A percentile compares a stretch with the other conserved stretches of the same genome.
phyloP scores from a whole-genome alignment of 2,113 vertebrate genomes.

The Sturnus vulgaris region DNA sequence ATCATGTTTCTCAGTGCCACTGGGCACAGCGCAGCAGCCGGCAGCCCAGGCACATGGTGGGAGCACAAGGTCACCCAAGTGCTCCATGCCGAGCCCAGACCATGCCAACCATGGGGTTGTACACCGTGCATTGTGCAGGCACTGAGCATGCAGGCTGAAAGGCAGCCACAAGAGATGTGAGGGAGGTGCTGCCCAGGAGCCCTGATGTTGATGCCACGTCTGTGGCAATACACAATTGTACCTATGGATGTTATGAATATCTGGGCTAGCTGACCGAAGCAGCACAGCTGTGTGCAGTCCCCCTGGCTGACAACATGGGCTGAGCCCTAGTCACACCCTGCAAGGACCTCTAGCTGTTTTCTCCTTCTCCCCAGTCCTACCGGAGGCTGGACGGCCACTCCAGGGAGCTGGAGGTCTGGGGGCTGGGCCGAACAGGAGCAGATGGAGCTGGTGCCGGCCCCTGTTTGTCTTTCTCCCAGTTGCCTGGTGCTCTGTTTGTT shows the following conservation, averaged over 20 bases:
- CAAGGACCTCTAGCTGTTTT: background rate
- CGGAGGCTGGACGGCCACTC: background rate
- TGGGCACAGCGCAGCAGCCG: fast-evolving
- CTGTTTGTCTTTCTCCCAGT: constrained; percentile 68
- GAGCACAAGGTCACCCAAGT: background rate
- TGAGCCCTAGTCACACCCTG: background rate
- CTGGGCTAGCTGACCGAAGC: background rate
- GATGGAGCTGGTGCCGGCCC: constrained; percentile 59
- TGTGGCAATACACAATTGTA: background rate
- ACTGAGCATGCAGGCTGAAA: background rate
- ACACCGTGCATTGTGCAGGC: fast-evolving
- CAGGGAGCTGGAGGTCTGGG: background rate
- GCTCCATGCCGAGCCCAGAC: background rate
- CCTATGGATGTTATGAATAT: background rate
- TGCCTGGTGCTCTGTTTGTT: constrained; percentile 66
- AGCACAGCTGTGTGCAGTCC: background rate
- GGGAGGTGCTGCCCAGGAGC: fast-evolving
- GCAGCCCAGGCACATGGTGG: fast-evolving
- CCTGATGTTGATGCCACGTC: background rate
- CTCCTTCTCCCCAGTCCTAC: background rate
- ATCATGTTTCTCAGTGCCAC: background rate
- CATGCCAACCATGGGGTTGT: fast-evolving
- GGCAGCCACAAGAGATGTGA: background rate
- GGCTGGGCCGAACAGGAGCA: background rate
- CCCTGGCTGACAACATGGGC: fast-evolving